A percentile compares a stretch with the other conserved stretches of the same genome.
Conservation (phyloP, 2,888 invertebrate species). For the Margaritifera margaritifera region DNA sequence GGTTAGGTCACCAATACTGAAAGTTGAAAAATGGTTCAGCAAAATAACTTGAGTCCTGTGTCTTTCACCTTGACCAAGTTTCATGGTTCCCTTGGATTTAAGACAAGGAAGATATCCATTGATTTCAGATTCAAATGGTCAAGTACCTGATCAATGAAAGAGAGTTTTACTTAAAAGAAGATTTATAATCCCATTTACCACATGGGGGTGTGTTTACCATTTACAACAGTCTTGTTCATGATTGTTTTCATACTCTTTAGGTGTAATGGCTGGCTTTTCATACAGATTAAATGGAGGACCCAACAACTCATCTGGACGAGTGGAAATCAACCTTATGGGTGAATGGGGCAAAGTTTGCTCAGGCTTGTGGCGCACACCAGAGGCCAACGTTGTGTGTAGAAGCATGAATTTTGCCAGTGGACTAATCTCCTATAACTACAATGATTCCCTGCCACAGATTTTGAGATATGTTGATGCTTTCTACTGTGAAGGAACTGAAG, state of each 20-base stretch:
- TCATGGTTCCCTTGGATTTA: too few species aligned
- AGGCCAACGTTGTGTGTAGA: constrained; percentile 59
- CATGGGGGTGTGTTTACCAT: neutral
- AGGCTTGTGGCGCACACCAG: constrained; percentile 56
- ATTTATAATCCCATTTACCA: too few species aligned
- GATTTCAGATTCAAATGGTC: too few species aligned
- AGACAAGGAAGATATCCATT: too few species aligned
- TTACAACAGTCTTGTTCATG: neutral
- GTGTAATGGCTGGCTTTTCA: constrained; percentile 32
- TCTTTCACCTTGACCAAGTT: too few species aligned
- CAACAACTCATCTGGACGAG: constrained; percentile 45
- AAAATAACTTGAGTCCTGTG: too few species aligned
- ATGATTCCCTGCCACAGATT: constrained; percentile 23
- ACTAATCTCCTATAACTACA: constrained; percentile 40
- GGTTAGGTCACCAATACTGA: too few species aligned
- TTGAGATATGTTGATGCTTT: constrained; percentile 50
- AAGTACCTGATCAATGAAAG: too few species aligned
- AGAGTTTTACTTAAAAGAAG: too few species aligned
- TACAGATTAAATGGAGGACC: constrained; percentile 48
- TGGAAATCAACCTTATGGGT: constrained; percentile 62
- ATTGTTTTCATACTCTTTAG: too few species aligned
- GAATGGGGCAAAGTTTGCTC: constrained; percentile 60
- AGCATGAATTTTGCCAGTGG: constrained; percentile 56
- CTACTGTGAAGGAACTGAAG: constrained; percentile 58
- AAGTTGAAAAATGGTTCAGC: too few species aligned